A percentile compares a stretch with the other conserved stretches of the same genome.
Conservation (phyloP, 2,797 vertebrate species). For the Manis javanica region DNA sequence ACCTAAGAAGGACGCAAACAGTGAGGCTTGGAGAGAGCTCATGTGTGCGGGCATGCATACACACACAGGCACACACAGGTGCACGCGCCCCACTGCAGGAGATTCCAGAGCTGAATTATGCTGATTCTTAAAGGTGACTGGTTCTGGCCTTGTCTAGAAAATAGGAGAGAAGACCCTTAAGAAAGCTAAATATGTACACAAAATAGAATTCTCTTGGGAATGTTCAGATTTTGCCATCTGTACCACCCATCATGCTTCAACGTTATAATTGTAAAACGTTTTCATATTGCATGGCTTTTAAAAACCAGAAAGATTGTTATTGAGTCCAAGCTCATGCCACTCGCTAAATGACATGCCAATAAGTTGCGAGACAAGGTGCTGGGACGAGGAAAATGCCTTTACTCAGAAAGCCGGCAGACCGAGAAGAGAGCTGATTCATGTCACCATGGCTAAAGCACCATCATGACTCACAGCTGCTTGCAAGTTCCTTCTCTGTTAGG, state of each 20-base stretch:
- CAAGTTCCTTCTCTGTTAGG: too few relatives aligned
- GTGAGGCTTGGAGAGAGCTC: neutral
- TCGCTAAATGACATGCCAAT: too few relatives aligned
- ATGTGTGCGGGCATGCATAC: too few relatives aligned
- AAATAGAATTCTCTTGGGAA: neutral
- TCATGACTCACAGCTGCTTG: too few relatives aligned
- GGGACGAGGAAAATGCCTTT: too few relatives aligned
- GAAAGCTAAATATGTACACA: neutral
- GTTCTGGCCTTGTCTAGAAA: neutral
- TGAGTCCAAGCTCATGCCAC: too few relatives aligned
- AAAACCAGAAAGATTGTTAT: neutral
- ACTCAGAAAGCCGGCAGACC: too few relatives aligned
- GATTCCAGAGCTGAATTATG: neutral
- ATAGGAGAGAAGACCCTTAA: neutral
- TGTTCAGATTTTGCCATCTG: neutral
- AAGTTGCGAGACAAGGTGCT: too few relatives aligned
- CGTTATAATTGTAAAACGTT: conserved; percentile 10
- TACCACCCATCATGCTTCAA: neutral
- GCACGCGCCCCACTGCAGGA: neutral
- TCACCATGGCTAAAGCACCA: too few relatives aligned
- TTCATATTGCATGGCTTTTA: neutral
- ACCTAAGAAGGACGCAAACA: neutral
- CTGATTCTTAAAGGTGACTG: neutral
- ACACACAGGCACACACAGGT: rapidly evolving
- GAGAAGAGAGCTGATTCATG: too few relatives aligned